phyloP scores from a whole-genome alignment of 64 coral and sea anemone genomes.

The Anthopleura sola region DNA sequence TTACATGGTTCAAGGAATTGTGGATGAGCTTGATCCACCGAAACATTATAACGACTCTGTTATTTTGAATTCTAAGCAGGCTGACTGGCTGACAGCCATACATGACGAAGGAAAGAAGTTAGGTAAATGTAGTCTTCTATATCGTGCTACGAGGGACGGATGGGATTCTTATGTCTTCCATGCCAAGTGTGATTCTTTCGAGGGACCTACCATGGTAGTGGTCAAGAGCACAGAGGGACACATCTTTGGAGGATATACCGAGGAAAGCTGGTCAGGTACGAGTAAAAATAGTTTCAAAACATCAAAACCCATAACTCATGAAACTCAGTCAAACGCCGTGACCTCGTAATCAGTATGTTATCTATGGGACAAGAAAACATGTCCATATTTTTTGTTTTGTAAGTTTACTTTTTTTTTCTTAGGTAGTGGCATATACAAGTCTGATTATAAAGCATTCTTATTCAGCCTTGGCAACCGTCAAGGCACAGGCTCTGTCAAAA shows the following conservation, averaged over 20 bases:
- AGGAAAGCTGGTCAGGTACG: too few species aligned
- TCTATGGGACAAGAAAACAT: too few species aligned
- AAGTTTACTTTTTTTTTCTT: too few species aligned
- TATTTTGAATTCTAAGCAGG: too few species aligned
- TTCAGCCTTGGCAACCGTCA: not conserved
- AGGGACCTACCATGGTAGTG: constrained; percentile 31
- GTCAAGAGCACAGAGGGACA: constrained; percentile 6
- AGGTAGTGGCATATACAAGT: not conserved
- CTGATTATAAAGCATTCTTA: not conserved
- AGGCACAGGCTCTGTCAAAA: not conserved
- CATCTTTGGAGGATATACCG: too few species aligned
- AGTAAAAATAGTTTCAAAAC: not conserved
- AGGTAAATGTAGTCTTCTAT: not conserved
- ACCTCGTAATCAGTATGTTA: too few species aligned
- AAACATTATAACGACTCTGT: not conserved
- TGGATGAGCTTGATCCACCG: not conserved
- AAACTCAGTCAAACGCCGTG: too few species aligned
- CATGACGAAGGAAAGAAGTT: not conserved
- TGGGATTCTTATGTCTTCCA: constrained; percentile 21
- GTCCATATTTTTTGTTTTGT: too few species aligned
- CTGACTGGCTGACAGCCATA: not conserved
- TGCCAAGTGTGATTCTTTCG: constrained; percentile 23
- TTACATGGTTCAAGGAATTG: constrained; percentile 23
- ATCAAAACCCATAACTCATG: too few species aligned
- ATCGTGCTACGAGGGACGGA: constrained; percentile 16